phyloP scores from a whole-genome alignment of 2,797 vertebrate genomes.

The Falco cherrug region DNA sequence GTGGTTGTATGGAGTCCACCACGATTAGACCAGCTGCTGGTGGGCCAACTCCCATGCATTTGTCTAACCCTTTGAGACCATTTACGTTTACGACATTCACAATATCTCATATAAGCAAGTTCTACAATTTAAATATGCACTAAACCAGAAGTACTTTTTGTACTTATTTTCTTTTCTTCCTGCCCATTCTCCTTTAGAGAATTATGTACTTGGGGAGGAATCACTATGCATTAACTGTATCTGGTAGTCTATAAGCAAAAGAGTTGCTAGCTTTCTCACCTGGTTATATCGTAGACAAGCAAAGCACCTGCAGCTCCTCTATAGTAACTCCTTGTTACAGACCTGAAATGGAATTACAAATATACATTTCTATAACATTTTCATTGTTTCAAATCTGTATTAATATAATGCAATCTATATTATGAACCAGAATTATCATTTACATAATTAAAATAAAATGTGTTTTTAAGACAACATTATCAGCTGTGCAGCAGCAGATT shows the following conservation, averaged over 20 bases:
- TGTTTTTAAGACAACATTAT: not conserved
- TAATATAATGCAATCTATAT: not conserved
- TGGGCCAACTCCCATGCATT: not conserved
- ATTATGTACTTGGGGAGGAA: not conserved
- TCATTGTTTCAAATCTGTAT: not conserved
- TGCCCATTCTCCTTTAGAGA: not conserved
- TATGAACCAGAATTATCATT: not conserved
- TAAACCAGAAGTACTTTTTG: not conserved
- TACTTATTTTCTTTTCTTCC: not conserved
- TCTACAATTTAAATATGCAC: not conserved
- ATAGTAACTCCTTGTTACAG: slow-evolving; percentile 98
- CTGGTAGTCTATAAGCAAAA: not conserved
- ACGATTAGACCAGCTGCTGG: not conserved
- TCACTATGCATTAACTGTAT: not conserved
- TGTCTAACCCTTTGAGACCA: not conserved
- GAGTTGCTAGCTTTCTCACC: slow-evolving; percentile 76
- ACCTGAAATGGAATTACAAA: slow-evolving; percentile 79
- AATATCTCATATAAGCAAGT: not conserved
- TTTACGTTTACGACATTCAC: not conserved
- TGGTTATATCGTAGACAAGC: slow-evolving; percentile 97
- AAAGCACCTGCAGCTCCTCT: slow-evolving; percentile 95
- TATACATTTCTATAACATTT: not conserved
- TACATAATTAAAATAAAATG: not conserved
- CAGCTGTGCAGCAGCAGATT: not conserved
- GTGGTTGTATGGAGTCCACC: not conserved